Evolutionary conservation across 2,797 vertebrate species (phyloP), one percentile per base, ranked within the genome.

Genomic region (Parauchenoglanis ngamensis): DNA sequence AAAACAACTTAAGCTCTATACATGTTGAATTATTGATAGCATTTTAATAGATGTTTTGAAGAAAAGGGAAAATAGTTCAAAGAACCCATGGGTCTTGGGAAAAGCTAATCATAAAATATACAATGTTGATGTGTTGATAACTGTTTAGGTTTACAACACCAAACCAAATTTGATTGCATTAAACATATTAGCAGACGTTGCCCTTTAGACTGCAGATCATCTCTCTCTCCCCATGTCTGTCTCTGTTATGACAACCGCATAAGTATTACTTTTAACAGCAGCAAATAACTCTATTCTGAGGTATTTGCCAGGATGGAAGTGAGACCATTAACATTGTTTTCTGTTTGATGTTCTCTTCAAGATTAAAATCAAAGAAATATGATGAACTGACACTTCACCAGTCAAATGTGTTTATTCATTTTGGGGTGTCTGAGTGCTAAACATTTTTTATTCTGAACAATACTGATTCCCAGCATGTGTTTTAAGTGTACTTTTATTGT

Each of bases 261-360:
- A 49, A 84, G 68, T 68, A 35, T 44, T 76, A 68, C 54, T 57
- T 88, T 83, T 79, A 84, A 61, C 63, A 84, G 52, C 72, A 31
- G 23, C 65, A 17, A 72, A 89, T 84, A 59, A 86, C 59, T 85
- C 85, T 86, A 70, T 85, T 90, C 83, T 87, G 65, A 87, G 73
- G 83, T 85, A 83, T 86, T 87, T 67, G 73, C 75, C 73, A 85
- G 77, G 7, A 82, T 61, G 70, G 73, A 87, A 88, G 86, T 90
- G 83, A 85, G 78, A 82, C 83, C 79, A 86, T 89, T 89, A 85
- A 87, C 87, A 86, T 83, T 40, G 35, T 78, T 87, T 88, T 81
- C 82, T 86, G 78, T 90, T 89, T 90, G 40, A 44, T 46, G 21
- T 25, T 25, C 70, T 72, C 7, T 73, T 46, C 44, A 73, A 44